phyloP scores from a whole-genome alignment of 2,888 invertebrate genomes.

The Reticulitermes lucifugus region DNA sequence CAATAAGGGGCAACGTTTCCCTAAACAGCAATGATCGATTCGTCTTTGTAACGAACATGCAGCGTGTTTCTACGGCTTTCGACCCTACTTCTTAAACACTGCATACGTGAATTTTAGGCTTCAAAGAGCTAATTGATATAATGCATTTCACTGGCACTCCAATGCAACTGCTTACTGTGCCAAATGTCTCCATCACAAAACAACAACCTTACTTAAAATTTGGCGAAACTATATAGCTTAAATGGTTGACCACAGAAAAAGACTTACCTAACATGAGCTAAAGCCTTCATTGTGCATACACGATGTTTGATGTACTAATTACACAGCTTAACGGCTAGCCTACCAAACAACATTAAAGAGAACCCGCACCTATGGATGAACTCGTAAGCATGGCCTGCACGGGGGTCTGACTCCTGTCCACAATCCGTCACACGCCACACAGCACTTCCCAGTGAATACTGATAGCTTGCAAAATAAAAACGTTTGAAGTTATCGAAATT shows the following conservation, averaged over 20 bases:
- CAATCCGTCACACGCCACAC: slow-evolving; percentile 16
- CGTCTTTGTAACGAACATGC: too few species aligned
- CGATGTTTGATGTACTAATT: neutral
- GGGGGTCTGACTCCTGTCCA: slow-evolving; percentile 14
- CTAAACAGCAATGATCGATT: too few species aligned
- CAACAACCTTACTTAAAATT: too few species aligned
- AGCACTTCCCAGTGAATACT: neutral
- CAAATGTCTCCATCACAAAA: too few species aligned
- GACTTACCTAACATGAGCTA: slow-evolving; percentile 42
- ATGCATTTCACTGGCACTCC: too few species aligned
- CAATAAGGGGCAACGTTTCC: too few species aligned
- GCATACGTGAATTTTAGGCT: too few species aligned
- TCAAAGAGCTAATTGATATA: too few species aligned
- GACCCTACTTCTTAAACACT: too few species aligned
- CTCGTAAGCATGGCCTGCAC: slow-evolving; percentile 21
- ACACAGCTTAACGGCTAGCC: slow-evolving; percentile 1
- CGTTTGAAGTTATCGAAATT: neutral
- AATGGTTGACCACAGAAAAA: neutral
- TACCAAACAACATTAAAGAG: neutral
- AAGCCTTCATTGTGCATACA: slow-evolving; percentile 26
- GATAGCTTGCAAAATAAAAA: neutral
- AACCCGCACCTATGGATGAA: slow-evolving; percentile 16
- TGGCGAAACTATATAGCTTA: too few species aligned
- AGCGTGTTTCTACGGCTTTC: too few species aligned
- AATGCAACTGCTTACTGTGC: too few species aligned